These are phyloP conservation scores for Scrobipalpa costella DNA, from an alignment of 2,888 invertebrate species.

Conservation along the genomic window DNA sequence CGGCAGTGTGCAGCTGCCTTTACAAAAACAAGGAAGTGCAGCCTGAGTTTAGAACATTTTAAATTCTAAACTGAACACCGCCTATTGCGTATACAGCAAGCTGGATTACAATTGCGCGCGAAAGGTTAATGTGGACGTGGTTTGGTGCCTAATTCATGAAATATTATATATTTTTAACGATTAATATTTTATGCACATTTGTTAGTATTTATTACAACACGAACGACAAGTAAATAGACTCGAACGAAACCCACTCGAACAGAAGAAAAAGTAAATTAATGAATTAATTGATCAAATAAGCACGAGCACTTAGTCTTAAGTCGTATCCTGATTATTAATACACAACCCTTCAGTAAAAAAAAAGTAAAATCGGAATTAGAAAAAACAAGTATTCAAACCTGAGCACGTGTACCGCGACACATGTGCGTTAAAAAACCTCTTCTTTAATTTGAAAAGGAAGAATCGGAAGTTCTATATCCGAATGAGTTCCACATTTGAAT, in stretches of 20 bases:
- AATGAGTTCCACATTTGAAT: conserved; percentile 52
- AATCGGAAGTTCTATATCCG: conserved; percentile 60
- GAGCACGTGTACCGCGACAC: conserved; percentile 59
- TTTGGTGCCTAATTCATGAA: neutral
- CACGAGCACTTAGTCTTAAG: neutral
- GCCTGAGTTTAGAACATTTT: conserved; percentile 40
- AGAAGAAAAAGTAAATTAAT: neutral
- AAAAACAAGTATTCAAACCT: conserved; percentile 50
- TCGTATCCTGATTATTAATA: neutral
- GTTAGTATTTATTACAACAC: too few species aligned
- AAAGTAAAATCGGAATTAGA: conserved; percentile 45
- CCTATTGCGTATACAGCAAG: conserved; percentile 9
- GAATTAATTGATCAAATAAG: neutral
- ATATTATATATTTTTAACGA: neutral
- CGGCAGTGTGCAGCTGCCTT: conserved; percentile 54
- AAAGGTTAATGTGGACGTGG: neutral
- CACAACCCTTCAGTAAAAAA: conserved; percentile 21
- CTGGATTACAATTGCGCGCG: neutral
- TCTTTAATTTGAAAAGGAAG: conserved; percentile 54
- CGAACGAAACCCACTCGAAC: too few species aligned
- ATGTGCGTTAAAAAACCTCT: conserved; percentile 53
- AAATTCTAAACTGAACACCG: conserved; percentile 30
- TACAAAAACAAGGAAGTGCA: conserved; percentile 69
- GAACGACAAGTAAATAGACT: too few species aligned
- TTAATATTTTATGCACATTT: too few species aligned